Base-by-base conservation (phyloP, 2,888 invertebrate species). In the Hofmannophila pseudospretella region DNA sequence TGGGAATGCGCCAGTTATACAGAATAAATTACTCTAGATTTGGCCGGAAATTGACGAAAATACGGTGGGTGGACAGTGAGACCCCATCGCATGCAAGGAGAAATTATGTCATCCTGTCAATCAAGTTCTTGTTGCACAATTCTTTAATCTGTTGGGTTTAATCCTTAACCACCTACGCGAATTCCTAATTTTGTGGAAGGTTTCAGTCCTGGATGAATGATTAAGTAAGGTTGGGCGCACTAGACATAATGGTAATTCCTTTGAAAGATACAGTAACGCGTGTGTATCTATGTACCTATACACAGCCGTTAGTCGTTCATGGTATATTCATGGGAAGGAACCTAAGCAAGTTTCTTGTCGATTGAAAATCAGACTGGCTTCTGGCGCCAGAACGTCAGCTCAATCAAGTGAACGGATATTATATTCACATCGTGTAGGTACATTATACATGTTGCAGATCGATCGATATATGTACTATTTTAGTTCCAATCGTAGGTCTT, bases 21-120 rank as follows among this genome's bases (percentile, higher is more conserved):
- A 60, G 52, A 52, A 51, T 64, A 68, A 72, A 72, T 68, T 68
- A 68, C 43, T 63, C 60, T 67, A 62, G 58, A 70, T 66, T 59
- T 57, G 58, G 49, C 71, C 72, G 74, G 73, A 75, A 65, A 73
- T 67, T 67, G 67, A 67, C 65, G 56, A 68, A 74, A 74, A 72
- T n/a, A 45, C 47, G 62, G 72, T 76, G 74, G 69, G 69, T 57
- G 66, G 60, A 56, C 61, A 58, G 55, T 36, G 61, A 66, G 67
- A 63, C 67, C 68, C 67, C 54, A 56, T 60, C 60, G 23, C 23
- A 51, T 60, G 53, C 5, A 16, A 16, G 16, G 60, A 66, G 64
- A 66, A 68, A 68, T 68, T 68, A 72, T 70, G 58, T 58, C n/a
- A 23, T 23, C 32, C 28, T 19, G 28, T 27, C 26, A 14, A 12